phyloP scores from a whole-genome alignment of 2,888 invertebrate genomes.

The Laothoe populi region DNA sequence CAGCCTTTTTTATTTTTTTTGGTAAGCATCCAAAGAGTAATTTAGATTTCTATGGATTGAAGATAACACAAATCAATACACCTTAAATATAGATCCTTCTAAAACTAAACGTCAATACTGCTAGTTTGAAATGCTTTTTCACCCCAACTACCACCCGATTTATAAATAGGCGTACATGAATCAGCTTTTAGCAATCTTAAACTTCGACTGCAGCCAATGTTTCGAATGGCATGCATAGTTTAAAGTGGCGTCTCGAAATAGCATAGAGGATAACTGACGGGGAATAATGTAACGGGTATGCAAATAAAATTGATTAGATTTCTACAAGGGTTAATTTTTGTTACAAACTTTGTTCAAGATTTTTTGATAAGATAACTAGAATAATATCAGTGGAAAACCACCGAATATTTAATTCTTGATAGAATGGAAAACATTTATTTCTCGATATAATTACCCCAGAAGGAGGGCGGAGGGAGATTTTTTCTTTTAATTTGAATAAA shows the following conservation, averaged over 20 bases:
- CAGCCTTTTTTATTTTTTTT: too few species aligned
- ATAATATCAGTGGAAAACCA: too few species aligned
- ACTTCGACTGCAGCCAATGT: slow-evolving; percentile 15
- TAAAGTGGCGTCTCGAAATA: not conserved
- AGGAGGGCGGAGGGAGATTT: too few species aligned
- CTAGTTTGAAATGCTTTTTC: not conserved
- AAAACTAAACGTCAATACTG: not conserved
- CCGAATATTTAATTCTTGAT: too few species aligned
- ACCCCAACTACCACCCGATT: not conserved
- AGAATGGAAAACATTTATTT: too few species aligned
- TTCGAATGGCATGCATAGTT: slow-evolving; percentile 6
- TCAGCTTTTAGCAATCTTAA: slow-evolving; percentile 30
- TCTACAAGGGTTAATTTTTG: too few species aligned
- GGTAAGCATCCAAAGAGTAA: too few species aligned
- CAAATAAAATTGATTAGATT: not conserved
- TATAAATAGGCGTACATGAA: slow-evolving; percentile 30
- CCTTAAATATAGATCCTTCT: not conserved
- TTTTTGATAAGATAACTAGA: too few species aligned
- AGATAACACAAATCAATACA: not conserved
- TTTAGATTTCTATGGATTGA: too few species aligned
- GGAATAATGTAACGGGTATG: not conserved
- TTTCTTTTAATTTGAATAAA: too few species aligned
- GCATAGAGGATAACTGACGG: not conserved
- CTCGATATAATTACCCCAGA: too few species aligned
- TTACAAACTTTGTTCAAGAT: too few species aligned